Percentiles rank a stretch among this genome's conserved stretches.
Evolutionary conservation across 35 echinoderm and acorn worm species (phyloP).

Genomic region (Heliocidaris erythrogramma): DNA sequence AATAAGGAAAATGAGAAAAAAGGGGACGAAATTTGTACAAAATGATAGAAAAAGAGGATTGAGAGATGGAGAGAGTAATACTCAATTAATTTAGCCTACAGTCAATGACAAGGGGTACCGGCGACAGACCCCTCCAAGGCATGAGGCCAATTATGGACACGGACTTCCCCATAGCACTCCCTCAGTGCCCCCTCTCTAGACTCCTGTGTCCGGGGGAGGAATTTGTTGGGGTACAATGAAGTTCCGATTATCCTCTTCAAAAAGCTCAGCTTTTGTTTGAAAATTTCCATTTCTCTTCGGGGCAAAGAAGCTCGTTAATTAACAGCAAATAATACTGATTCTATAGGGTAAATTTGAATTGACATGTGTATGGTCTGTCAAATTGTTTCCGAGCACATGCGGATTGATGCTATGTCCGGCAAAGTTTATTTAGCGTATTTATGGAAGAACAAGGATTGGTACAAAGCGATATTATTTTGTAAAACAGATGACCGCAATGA

Average conservation of each 20-base stretch:
- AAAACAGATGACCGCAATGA: not conserved
- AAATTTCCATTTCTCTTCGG: not conserved
- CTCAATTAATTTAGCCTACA: not conserved
- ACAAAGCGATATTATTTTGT: not conserved
- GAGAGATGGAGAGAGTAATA: not conserved
- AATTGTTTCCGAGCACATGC: not conserved
- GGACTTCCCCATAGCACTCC: not conserved
- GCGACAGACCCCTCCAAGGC: not conserved
- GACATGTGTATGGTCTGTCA: not conserved
- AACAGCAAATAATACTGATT: not conserved
- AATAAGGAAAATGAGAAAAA: no score
- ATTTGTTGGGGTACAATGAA: not conserved
- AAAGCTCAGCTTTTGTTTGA: not conserved
- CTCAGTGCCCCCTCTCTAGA: not conserved
- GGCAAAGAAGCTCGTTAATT: not conserved
- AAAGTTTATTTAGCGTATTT: not conserved
- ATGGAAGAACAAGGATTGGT: not conserved
- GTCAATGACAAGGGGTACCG: not conserved
- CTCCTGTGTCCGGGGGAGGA: not conserved
- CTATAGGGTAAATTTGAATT: not conserved
- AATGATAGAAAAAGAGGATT: no score
- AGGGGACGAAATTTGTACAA: no score
- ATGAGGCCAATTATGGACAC: conserved; percentile 9
- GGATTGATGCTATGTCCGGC: not conserved
- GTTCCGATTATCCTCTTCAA: not conserved